A percentile compares a stretch with the other conserved stretches of the same genome.
These are phyloP conservation scores for Hydropotes inermis DNA, from an alignment of 2,113 vertebrate genomes.

Conservation along the genomic window DNA sequence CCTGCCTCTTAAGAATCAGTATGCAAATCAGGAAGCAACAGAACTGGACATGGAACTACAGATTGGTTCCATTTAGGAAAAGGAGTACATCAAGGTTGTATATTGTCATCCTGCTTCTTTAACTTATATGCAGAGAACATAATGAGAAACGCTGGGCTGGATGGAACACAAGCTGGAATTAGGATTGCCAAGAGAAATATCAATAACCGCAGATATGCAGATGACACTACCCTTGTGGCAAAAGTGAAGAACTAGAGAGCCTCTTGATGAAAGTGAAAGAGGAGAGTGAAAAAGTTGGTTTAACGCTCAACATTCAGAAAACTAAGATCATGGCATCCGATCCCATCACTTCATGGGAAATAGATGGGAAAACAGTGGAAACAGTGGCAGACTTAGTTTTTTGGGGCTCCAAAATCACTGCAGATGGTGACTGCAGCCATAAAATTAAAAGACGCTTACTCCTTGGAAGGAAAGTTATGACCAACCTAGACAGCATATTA, in stretches of 20 bases:
- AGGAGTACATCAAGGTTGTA: too few species aligned
- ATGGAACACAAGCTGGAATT: too few species aligned
- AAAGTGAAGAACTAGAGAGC: neutral
- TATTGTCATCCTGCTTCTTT: too few species aligned
- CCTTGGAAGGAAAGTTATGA: neutral
- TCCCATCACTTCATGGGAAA: neutral
- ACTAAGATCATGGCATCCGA: neutral
- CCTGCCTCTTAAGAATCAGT: too few species aligned
- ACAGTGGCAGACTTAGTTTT: neutral
- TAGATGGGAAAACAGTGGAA: neutral
- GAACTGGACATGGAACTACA: too few species aligned
- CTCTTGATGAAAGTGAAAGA: neutral
- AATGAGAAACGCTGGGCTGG: too few species aligned
- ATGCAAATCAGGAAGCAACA: too few species aligned
- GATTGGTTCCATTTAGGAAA: too few species aligned
- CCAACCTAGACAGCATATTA: neutral
- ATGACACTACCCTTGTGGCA: neutral
- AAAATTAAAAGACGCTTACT: neutral
- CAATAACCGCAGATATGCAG: neutral
- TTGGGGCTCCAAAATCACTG: neutral
- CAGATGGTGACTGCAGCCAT: neutral
- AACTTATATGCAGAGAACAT: too few species aligned
- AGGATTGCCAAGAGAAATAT: neutral
- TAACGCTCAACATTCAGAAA: neutral
- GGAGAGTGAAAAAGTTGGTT: neutral